Percentiles rank a stretch among this genome's conserved stretches.
Evolutionary conservation across 2,113 vertebrate genomes (phyloP).

Genomic region (Calidris pugnax): DNA sequence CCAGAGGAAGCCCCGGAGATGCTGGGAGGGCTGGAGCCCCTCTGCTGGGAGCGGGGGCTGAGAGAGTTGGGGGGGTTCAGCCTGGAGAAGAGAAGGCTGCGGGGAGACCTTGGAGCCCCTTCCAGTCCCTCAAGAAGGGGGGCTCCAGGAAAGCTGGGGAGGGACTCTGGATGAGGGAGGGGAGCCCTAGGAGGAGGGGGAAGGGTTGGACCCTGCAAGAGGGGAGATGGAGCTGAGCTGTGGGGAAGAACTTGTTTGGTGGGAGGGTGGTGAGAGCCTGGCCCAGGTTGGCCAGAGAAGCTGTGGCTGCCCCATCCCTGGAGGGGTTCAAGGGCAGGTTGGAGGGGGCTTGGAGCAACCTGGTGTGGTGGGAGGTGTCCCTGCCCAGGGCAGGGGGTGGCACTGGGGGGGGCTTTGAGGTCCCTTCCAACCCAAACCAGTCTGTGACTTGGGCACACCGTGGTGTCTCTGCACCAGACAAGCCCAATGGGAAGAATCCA

Average conservation of each 20-base stretch:
- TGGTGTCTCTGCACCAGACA: background rate
- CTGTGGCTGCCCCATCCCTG: no score
- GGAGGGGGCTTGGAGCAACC: background rate
- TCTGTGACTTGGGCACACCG: rapidly evolving
- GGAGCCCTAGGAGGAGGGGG: no score
- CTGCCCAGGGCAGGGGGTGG: background rate
- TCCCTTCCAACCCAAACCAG: background rate
- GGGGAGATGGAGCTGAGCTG: no score
- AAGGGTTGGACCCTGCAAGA: no score
- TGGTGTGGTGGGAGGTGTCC: background rate
- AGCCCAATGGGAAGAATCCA: rapidly evolving
- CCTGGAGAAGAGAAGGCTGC: background rate
- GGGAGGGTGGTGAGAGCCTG: no score
- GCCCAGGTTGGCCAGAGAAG: no score
- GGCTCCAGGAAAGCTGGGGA: no score
- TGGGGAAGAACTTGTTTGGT: no score
- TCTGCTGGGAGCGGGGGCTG: background rate
- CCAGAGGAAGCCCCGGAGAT: background rate
- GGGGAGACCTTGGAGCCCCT: no score
- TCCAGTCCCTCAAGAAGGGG: no score
- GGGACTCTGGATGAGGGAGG: no score
- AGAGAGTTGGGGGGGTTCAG: background rate
- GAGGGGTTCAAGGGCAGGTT: no score
- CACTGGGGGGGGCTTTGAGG: background rate
- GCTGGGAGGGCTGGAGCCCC: background rate